Percentiles rank a stretch among this genome's conserved stretches.
Evolutionary conservation across 2,113 vertebrate genomes (phyloP).

Genomic region (Natator depressus): DNA sequence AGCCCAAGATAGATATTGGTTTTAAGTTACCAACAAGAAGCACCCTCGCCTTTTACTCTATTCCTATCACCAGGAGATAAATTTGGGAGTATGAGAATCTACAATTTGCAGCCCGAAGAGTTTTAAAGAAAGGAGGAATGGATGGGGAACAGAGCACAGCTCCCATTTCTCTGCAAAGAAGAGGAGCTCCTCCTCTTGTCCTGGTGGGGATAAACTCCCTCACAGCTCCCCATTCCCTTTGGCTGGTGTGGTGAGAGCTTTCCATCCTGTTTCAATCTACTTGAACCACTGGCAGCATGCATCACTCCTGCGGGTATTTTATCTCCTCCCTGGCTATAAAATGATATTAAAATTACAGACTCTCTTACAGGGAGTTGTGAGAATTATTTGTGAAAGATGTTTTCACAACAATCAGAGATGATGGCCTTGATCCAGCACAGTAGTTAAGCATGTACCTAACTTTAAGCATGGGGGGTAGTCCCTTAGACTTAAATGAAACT

Average conservation of each 20-base stretch:
- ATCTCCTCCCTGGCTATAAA: neutral
- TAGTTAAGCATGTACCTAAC: neutral
- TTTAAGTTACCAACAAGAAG: neutral
- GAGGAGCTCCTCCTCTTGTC: neutral
- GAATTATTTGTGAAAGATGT: neutral
- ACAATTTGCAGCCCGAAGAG: neutral
- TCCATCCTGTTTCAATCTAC: neutral
- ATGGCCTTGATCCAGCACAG: too few species aligned
- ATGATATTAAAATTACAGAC: neutral
- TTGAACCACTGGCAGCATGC: neutral
- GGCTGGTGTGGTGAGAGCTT: neutral
- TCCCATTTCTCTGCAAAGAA: neutral
- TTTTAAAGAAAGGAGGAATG: neutral
- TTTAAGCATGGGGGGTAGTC: neutral
- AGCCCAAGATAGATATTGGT: neutral
- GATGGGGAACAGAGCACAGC: neutral
- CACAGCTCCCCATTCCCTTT: neutral
- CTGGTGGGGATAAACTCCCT: neutral
- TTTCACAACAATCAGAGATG: neutral
- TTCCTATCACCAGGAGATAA: neutral
- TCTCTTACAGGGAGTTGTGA: neutral
- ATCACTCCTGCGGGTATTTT: neutral
- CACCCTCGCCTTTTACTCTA: neutral
- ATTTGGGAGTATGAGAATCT: neutral
- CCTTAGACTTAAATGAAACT: neutral